A percentile compares a stretch with the other conserved stretches of the same genome.
phyloP scores from a whole-genome alignment of 2,113 vertebrate genomes.

The Pampusana beccarii region DNA sequence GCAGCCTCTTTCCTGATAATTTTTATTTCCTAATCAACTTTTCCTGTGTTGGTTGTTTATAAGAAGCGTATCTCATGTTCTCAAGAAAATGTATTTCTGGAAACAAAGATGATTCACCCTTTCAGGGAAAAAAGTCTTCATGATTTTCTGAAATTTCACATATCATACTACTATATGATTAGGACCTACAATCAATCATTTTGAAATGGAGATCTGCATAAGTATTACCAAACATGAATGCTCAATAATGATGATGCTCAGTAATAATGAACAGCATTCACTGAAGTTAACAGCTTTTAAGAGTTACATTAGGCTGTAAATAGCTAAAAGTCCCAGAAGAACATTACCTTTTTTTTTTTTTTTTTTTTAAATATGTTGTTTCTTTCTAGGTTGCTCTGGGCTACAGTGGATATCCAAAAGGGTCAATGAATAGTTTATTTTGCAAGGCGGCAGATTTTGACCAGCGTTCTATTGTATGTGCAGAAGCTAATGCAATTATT shows the following conservation, averaged over 20 bases:
- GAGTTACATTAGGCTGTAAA: neutral
- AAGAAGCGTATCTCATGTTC: neutral
- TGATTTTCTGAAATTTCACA: neutral
- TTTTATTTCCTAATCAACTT: neutral
- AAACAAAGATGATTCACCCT: neutral
- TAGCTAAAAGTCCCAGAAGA: neutral
- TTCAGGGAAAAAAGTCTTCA: neutral
- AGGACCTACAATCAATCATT: neutral
- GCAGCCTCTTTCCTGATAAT: neutral
- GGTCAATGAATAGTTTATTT: neutral
- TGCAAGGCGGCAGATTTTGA: neutral
- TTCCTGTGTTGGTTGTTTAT: neutral
- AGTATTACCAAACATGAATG: neutral
- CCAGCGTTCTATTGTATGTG: neutral
- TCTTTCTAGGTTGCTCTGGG: neutral
- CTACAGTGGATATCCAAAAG: constrained; percentile 31
- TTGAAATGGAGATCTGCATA: neutral
- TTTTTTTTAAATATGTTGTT: neutral
- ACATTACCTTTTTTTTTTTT: neutral
- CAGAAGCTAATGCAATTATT: constrained; percentile 29
- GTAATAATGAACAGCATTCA: too few species aligned
- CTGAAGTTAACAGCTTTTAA: neutral
- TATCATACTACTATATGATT: neutral
- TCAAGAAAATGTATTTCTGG: neutral
- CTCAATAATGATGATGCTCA: too few species aligned